Evolutionary conservation across 2,797 vertebrate species (phyloP).

Genomic region (Tamandua tetradactyla): DNA sequence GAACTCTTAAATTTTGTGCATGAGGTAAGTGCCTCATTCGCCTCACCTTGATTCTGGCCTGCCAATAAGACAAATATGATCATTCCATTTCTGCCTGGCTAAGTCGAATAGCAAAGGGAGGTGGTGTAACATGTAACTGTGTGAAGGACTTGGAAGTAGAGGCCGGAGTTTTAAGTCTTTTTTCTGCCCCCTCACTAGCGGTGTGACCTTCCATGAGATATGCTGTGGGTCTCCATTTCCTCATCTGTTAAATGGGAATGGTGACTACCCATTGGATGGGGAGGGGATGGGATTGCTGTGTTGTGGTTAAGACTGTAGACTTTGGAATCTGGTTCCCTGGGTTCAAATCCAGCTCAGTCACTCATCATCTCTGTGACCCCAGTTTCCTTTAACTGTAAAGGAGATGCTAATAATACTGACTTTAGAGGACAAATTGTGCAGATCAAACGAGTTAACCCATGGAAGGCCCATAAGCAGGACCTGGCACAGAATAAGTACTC

Average conservation of each 20-base stretch:
- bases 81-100: neutral
- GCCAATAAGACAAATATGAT: neutral
- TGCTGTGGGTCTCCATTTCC: neutral
- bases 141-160: no score
- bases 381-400: neutral
- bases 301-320: neutral
- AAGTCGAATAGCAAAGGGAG: no score
- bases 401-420: no score
- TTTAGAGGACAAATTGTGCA: neutral
- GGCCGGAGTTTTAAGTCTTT: neutral
- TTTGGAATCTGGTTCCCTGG: neutral
- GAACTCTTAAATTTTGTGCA: neutral
- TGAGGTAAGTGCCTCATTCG: neutral
- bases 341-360: neutral
- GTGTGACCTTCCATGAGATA: neutral
- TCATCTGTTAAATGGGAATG: neutral
- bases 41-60: neutral
- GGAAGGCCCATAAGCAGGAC: neutral
- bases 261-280: accelerated
- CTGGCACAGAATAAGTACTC: neutral
- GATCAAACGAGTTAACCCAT: neutral
- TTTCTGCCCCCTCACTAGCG: neutral
- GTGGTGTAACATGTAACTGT: accelerated
- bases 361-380: neutral
- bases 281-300: accelerated